These are phyloP conservation scores for Ochropacha duplaris DNA, from an alignment of 2,888 invertebrate genomes.

Conservation along the genomic window DNA sequence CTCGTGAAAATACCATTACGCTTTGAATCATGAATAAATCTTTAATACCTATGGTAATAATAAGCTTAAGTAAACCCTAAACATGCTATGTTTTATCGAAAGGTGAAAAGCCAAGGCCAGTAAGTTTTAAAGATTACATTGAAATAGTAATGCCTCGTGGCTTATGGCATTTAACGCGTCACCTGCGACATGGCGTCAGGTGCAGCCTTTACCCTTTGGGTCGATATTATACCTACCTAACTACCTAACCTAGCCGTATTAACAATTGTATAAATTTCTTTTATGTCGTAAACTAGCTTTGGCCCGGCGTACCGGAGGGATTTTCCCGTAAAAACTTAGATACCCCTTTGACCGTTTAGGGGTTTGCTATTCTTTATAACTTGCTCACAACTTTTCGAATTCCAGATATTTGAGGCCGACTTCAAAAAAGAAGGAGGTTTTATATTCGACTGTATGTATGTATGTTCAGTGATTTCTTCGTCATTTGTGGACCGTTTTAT, in stretches of 20 bases:
- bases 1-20: slow-evolving; percentile 4
- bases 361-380: neutral
- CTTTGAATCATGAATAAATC: neutral
- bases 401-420: neutral
- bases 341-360: neutral
- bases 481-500: no score
- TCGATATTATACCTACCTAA: neutral
- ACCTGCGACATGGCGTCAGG: neutral
- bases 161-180: neutral
- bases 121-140: neutral
- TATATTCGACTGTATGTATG: no score
- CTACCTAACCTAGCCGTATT: neutral
- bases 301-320: neutral
- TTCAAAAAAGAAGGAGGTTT: no score
- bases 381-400: neutral
- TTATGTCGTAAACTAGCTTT: neutral
- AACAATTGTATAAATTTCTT: neutral
- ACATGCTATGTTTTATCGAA: neutral
- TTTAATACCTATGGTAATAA: neutral
- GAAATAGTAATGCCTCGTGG: neutral
- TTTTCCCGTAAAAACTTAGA: neutral
- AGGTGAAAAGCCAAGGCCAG: neutral
- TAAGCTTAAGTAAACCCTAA: neutral
- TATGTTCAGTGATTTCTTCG: no score
- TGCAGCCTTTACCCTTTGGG: neutral